These are phyloP conservation scores for Bilobella aurantiaca DNA, from an alignment of 1,140 invertebrate genomes.

Conservation along the genomic window DNA sequence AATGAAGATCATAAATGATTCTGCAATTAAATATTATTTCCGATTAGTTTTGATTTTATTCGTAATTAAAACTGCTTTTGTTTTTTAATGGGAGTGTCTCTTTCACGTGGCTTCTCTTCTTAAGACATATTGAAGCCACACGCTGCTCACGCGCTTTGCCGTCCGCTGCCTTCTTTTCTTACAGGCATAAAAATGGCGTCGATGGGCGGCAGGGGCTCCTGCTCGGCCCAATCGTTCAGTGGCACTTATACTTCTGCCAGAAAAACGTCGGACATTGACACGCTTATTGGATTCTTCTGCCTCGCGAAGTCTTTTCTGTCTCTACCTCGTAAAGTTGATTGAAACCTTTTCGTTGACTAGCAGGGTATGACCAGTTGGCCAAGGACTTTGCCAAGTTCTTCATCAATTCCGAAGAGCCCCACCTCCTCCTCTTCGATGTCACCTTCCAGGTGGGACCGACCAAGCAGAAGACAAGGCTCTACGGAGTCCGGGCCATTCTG, in stretches of 20 bases:
- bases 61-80: too few species aligned
- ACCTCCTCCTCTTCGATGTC: slow-evolving; percentile 73
- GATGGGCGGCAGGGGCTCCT: not conserved
- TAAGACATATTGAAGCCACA: not conserved
- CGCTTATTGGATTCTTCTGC: slow-evolving; percentile 2
- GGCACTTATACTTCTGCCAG: not conserved
- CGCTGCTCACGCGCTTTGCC: not conserved
- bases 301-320: slow-evolving; percentile 9
- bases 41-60: too few species aligned
- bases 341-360: slow-evolving; percentile 50
- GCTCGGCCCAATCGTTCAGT: not conserved
- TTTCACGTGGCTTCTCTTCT: slow-evolving; percentile 1
- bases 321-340: slow-evolving; percentile 22
- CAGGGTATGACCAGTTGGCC: slow-evolving; percentile 84
- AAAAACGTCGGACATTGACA: not conserved
- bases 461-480: slow-evolving; percentile 78
- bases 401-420: slow-evolving; percentile 32
- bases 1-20: too few species aligned
- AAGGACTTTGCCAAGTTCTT: slow-evolving; percentile 73
- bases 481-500: slow-evolving; percentile 78
- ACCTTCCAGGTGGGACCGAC: slow-evolving; percentile 80
- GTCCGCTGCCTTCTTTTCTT: slow-evolving; percentile 3
- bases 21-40: too few species aligned
- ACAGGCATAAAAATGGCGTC: not conserved
- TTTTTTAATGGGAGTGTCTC: too few species aligned